Base-by-base conservation (phyloP, 2,113 vertebrate species). In the Dicaeum eximium region DNA sequence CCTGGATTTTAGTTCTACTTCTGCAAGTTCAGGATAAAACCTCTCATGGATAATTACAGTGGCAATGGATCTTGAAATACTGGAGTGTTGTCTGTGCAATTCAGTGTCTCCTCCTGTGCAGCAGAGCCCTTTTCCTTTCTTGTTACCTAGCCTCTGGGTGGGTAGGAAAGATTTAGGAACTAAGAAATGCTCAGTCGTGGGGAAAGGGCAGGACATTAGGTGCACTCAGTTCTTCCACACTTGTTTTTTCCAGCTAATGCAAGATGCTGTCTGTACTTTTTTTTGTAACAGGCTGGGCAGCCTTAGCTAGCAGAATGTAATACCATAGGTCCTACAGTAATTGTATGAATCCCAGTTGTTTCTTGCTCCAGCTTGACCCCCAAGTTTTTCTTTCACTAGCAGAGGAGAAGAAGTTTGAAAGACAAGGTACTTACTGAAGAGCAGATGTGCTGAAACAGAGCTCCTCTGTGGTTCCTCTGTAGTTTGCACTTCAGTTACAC, bases 1-100 rank as follows among this genome's bases (percentile, higher is more conserved):
- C 31, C 37, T 51, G 53, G 37, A 72, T 73, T 91, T 96, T 93
- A 92, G 88, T 89, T 93, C 73, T 70, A 71, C 65, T 84, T 79
- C 77, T 89, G 37, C 45, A 87, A 67, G 48, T 92, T 72, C 73
- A 82, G 77, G 57, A 87, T 84, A 71, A 92, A 93, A 69, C 45
- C 19, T 95, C 42, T 81, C 61, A 35, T 38, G 28, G 72, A 82
- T 95, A 95, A 96, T 81, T 87, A 80, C 56, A 86, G 35, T 83
- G 60, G 67, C 67, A 84, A 81, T 11, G 1, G 37, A 60, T 89
- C 73, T 79, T 81, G 53, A 95, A 92, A 75, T 84, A 75, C 40
- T 31, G 48, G 28, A 53, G 57, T 54, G 42, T 75, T 92, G 35
- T 60, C 69, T 92, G 22, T 78, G 72, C 65, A 30, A 79, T 84